Percentiles rank a stretch among this genome's conserved stretches.
Conservation (phyloP, 2,113 vertebrate genomes). For the Thunnus maccoyii region DNA sequence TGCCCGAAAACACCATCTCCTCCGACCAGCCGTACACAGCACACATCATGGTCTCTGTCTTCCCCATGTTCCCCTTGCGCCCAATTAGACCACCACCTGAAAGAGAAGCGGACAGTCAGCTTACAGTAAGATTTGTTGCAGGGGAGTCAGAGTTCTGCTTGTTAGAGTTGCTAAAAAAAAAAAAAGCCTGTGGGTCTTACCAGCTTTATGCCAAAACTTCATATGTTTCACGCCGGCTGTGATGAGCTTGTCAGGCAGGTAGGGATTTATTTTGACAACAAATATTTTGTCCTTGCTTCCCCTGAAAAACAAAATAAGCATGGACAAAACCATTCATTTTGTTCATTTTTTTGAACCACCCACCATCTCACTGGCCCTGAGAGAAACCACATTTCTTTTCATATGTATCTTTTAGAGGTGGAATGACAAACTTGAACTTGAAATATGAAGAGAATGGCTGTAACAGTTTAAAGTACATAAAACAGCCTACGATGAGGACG, state of each 20-base stretch:
- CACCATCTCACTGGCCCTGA: neutral
- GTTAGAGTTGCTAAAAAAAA: constrained; percentile 37
- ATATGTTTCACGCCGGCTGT: constrained; percentile 98
- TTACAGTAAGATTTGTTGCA: constrained; percentile 31
- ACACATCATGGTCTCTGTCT: constrained; percentile 97
- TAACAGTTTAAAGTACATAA: neutral
- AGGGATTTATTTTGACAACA: constrained; percentile 97
- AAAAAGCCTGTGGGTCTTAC: constrained; percentile 78
- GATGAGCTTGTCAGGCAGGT: constrained; percentile 96
- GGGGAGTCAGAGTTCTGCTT: constrained; percentile 40
- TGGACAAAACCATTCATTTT: neutral
- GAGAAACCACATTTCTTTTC: neutral
- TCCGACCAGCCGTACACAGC: constrained; percentile 97
- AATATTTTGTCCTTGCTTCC: constrained; percentile 99
- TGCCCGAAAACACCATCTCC: constrained; percentile 97
- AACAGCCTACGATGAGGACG: neutral
- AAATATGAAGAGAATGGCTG: neutral
- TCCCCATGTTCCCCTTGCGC: constrained; percentile 93
- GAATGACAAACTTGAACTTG: neutral
- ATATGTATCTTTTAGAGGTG: neutral
- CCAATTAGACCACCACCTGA: constrained; percentile 96
- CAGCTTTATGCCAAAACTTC: constrained; percentile 98
- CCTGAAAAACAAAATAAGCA: constrained; percentile 83
- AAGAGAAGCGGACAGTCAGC: constrained; percentile 39
- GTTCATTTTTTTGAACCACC: neutral